Evolutionary conservation across 64 coral and sea anemone genomes (phyloP), one percentile per base, ranked within the genome.

Genomic region (Catalaphyllia jardinei): DNA sequence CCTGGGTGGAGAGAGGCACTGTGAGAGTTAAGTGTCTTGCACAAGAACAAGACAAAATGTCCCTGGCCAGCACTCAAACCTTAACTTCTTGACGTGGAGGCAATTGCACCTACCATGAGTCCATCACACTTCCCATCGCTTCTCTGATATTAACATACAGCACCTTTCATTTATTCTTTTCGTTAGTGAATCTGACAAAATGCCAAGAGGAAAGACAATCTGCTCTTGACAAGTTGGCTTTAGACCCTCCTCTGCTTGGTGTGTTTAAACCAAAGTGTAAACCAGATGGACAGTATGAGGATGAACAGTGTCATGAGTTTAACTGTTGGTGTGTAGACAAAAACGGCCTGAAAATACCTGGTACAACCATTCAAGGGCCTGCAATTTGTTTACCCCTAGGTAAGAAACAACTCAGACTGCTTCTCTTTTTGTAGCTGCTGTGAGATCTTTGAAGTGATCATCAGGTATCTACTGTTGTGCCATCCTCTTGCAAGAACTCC

Each of bases 301-400:
- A 71, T n/a, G 13, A 86, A 19, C 90, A 92, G 60, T 92, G 90
- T 57, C 75, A 77, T 25, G 72, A 76, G 29, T 30, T 73, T 7
- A 62, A 87, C 39, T 92, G 90, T 74, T 92, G 90, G 90, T 92
- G 90, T 87, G 83, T 87, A 9, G 46, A 80, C 72, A 51, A 74
- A 24, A 60, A 72, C 17, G 90, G 90, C 0, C 8, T 55, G n/a
- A 80, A 87, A 69, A 74, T 87, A 25, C 54, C 52, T 15, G 82
- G 18, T 52, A 87, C 90, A 86, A 14, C 28, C 30, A 49, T 87
- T 7, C n/a, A 46, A 49, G 67, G 67, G 1, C 24, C 72, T 24
- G 52, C 72, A 4, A 35, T 75, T 29, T 85, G 81, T 38, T 51
- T 50, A 49, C 62, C 33, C 0, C 81, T 11, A 29, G 81, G 81